A percentile compares a stretch with the other conserved stretches of the same genome.
phyloP scores from a whole-genome alignment of 2,113 vertebrate species.

The Corythaeola cristata region DNA sequence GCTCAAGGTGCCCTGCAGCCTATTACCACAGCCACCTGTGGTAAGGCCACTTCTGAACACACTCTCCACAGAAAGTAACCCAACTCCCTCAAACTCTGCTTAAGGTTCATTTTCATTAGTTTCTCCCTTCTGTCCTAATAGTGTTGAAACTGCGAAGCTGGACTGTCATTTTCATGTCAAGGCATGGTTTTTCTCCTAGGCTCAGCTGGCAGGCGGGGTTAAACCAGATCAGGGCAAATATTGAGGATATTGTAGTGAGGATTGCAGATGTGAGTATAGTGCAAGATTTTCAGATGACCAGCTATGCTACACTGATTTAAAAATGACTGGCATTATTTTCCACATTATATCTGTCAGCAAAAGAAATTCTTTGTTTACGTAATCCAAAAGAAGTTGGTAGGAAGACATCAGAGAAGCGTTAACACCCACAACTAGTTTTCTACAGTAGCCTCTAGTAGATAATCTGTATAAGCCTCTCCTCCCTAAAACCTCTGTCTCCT shows the following conservation, averaged over 20 bases:
- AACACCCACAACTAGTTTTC: neutral
- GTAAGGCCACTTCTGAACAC: neutral
- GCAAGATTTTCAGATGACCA: neutral
- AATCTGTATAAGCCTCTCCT: neutral
- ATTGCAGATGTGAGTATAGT: neutral
- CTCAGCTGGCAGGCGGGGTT: neutral
- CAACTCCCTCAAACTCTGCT: neutral
- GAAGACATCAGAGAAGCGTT: neutral
- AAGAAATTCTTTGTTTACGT: neutral
- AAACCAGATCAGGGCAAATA: neutral
- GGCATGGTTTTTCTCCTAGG: neutral
- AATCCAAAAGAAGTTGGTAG: neutral
- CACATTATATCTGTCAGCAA: neutral
- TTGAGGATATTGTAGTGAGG: neutral
- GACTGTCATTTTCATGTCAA: neutral
- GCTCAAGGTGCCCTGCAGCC: neutral
- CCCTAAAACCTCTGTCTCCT: neutral
- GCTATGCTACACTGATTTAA: neutral
- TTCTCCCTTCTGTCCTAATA: neutral
- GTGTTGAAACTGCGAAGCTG: neutral
- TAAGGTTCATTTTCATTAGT: neutral
- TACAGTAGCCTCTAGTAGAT: neutral
- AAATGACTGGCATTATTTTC: neutral
- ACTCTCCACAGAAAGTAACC: neutral
- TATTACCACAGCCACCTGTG: neutral